These are phyloP conservation scores for Cladorhizidae sp. DNA, from an alignment of 37 sponge, comb jelly and placozoan genomes.

Conservation along the genomic window DNA sequence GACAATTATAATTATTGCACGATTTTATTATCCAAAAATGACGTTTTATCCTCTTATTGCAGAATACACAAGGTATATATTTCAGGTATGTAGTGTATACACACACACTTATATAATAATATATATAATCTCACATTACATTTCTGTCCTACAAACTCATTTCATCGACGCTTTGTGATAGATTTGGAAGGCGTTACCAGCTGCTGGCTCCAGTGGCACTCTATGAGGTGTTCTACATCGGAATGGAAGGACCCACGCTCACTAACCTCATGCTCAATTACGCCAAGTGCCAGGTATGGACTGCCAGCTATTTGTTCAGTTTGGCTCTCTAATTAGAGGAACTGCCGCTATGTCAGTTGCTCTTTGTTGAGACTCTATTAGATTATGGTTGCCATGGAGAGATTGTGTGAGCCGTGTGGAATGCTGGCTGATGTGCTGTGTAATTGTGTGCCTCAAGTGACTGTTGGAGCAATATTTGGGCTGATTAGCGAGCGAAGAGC, in stretches of 20 bases:
- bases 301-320: not conserved
- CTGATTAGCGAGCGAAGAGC: too few species aligned
- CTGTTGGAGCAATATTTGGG: too few species aligned
- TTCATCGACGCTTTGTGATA: not conserved
- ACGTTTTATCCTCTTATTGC: too few species aligned
- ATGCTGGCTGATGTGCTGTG: not conserved
- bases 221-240: slow-evolving; percentile 83
- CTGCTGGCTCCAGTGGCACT: slow-evolving; percentile 53
- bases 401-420: not conserved
- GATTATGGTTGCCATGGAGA: not conserved
- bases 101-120: not conserved
- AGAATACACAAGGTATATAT: not conserved
- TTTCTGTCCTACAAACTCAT: not conserved
- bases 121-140: not conserved
- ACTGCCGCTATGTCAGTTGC: not conserved
- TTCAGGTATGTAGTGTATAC: not conserved
- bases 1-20: too few species aligned
- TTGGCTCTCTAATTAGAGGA: not conserved
- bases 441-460: too few species aligned
- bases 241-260: slow-evolving; percentile 71
- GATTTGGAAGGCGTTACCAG: slow-evolving; percentile 64
- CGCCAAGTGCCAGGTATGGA: slow-evolving; percentile 63
- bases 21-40: too few species aligned
- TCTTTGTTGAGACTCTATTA: not conserved
- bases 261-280: slow-evolving; percentile 75